Base-by-base conservation (phyloP, 2,888 invertebrate species). In the Formica aserva region DNA sequence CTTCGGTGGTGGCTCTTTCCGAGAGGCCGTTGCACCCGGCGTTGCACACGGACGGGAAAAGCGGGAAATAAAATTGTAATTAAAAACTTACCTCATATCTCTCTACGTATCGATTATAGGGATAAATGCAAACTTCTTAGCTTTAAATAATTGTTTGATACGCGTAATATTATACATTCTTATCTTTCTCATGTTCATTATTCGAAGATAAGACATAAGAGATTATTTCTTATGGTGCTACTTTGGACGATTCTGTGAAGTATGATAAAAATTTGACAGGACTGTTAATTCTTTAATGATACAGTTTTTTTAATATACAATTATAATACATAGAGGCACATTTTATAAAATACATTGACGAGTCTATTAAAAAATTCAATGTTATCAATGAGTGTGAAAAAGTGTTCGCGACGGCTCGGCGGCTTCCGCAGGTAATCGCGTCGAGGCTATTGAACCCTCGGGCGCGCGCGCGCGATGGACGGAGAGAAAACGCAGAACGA, bases 401-500 rank as follows among this genome's bases (percentile, higher is more conserved):
- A 85, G 62, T 67, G 57, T 81, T 80, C 66, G 35, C 75, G 35
- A 72, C 38, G 48, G 29, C 71, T 69, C 75, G 29, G 26, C 32
- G 87, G 65, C 32, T 67, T 67, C 82, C 67, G 76, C 66, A 55
- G 78, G 84, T 66, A 60, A 83, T 69, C 55, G 45, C 74, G 74
- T 18, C 41, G 78, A 78, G 88, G 88, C 67, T 85, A 48, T 85
- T 89, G 88, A 38, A 78, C 88, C 81, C 75, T 29, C 74, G 65
- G 52, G 52, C 52, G 52, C 18, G 45, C 15, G 45, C 52, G n/a
- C 52, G 8, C 52, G n/a, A 52, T 52, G 52, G 52, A 67, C 48
- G 35, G 78, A 89, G 87, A 89, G 89, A 88, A 86, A 89, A 87
- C 89, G 81, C 82, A 88, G 88, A 88, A 89, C 89, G 86, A 82